These are phyloP conservation scores for Drosophila fulvimacula DNA, from an alignment of 2,888 invertebrate genomes.

Conservation along the genomic window DNA sequence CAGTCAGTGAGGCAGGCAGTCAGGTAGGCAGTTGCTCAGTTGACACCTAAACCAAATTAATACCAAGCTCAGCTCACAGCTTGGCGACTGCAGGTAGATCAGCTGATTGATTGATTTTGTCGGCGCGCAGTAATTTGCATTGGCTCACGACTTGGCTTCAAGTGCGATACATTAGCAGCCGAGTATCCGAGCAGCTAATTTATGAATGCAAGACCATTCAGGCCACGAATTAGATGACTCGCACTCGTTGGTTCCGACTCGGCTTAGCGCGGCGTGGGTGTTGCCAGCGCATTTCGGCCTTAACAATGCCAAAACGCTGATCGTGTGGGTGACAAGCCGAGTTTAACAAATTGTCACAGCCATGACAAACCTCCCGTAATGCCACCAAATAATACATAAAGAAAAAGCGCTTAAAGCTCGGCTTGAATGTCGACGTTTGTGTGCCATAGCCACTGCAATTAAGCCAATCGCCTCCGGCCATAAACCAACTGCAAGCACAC, in stretches of 20 bases:
- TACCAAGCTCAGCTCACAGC: slow-evolving; percentile 36
- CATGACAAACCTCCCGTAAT: slow-evolving; percentile 46
- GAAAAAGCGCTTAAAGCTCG: slow-evolving; percentile 46
- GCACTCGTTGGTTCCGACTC: slow-evolving; percentile 30
- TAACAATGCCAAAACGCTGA: slow-evolving; percentile 61
- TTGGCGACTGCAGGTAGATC: slow-evolving; percentile 27
- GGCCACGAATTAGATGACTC: slow-evolving; percentile 72
- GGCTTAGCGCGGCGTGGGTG: slow-evolving; percentile 57
- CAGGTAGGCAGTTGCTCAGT: slow-evolving; percentile 41
- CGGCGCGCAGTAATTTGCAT: slow-evolving; percentile 64
- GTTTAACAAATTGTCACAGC: slow-evolving; percentile 59
- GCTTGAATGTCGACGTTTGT: slow-evolving; percentile 26
- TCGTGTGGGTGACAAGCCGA: slow-evolving; percentile 52
- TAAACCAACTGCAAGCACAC: slow-evolving; percentile 55
- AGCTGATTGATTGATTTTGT: slow-evolving; percentile 64
- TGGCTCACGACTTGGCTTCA: slow-evolving; percentile 64
- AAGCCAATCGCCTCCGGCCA: slow-evolving; percentile 48
- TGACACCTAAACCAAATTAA: slow-evolving; percentile 64
- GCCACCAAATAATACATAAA: slow-evolving; percentile 14
- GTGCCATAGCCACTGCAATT: slow-evolving; percentile 58
- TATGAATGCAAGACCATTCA: slow-evolving; percentile 78
- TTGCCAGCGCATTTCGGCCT: slow-evolving; percentile 41
- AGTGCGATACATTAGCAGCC: slow-evolving; percentile 55
- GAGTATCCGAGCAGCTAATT: slow-evolving; percentile 62
- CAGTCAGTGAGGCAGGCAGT: slow-evolving; percentile 8